Percentiles rank a stretch among this genome's conserved stretches.
phyloP scores from a whole-genome alignment of 2,113 vertebrate genomes.

The Syngnathoides biaculeatus region DNA sequence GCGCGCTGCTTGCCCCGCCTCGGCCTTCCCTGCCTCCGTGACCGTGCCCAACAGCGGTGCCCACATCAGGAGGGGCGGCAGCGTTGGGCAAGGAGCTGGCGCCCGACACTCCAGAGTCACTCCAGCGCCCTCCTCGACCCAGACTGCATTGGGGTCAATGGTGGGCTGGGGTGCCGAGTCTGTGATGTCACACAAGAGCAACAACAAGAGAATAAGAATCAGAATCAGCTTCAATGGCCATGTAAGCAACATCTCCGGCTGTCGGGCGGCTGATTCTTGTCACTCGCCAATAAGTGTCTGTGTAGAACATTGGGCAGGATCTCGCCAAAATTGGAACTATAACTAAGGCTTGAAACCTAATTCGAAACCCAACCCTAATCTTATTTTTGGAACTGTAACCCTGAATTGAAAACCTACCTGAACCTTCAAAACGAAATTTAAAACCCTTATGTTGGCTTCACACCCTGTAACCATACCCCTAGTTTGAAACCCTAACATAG shows the following conservation, averaged over 20 bases:
- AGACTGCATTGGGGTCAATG: constrained; percentile 30
- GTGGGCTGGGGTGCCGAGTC: constrained; percentile 38
- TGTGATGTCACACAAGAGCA: constrained; percentile 12
- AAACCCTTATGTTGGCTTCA: too few species aligned
- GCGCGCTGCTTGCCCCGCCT: not conserved
- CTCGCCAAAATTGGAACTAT: not conserved
- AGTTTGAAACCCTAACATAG: not conserved
- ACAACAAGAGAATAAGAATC: not conserved
- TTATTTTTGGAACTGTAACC: too few species aligned
- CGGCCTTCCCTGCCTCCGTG: constrained; percentile 3
- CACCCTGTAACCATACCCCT: too few species aligned
- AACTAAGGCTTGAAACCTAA: too few species aligned
- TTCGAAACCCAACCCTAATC: too few species aligned
- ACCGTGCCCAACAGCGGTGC: constrained; percentile 33
- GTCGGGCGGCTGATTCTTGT: not conserved
- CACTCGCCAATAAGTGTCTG: not conserved
- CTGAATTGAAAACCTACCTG: too few species aligned
- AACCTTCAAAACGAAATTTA: too few species aligned
- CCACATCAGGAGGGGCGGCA: constrained; percentile 59
- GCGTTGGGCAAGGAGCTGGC: constrained; percentile 39
- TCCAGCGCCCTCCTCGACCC: constrained; percentile 51
- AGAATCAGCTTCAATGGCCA: too few species aligned
- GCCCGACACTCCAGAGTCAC: constrained; percentile 53
- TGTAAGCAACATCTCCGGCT: too few species aligned
- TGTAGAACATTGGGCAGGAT: not conserved